These are phyloP conservation scores for Drosophila melanocephala DNA, from an alignment of 2,888 invertebrate species.

Conservation along the genomic window DNA sequence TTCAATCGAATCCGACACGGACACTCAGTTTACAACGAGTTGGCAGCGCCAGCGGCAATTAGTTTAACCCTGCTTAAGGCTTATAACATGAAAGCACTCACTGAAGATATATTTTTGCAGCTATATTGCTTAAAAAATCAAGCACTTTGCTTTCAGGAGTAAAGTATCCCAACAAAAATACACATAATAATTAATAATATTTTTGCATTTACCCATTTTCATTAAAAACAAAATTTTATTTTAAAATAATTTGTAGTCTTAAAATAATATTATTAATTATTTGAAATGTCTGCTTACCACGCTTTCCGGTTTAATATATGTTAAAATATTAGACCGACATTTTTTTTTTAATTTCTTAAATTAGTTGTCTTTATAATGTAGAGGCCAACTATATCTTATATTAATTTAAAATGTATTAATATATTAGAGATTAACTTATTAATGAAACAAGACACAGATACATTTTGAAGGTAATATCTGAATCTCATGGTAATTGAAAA, in stretches of 20 bases:
- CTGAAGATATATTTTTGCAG: background rate
- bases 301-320: background rate
- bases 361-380: background rate
- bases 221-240: background rate
- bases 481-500: background rate
- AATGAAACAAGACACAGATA: background rate
- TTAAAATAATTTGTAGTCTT: background rate
- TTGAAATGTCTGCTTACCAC: background rate
- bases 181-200: background rate
- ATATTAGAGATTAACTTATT: background rate
- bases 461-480: background rate
- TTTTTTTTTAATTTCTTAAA: background rate
- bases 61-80: slow-evolving; percentile 29
- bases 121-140: background rate
- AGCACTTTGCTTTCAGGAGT: background rate
- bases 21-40: slow-evolving; percentile 39
- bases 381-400: background rate
- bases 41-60: slow-evolving; percentile 40
- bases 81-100: background rate
- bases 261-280: background rate
- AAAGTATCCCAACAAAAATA: background rate
- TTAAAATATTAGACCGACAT: background rate
- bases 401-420: too few relatives aligned
- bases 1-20: slow-evolving; percentile 39
- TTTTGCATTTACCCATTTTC: background rate